Percentiles rank a stretch among this genome's conserved stretches.
phyloP scores from a whole-genome alignment of 92 coral and sea anemone species.

The Pocillopora meandrina region DNA sequence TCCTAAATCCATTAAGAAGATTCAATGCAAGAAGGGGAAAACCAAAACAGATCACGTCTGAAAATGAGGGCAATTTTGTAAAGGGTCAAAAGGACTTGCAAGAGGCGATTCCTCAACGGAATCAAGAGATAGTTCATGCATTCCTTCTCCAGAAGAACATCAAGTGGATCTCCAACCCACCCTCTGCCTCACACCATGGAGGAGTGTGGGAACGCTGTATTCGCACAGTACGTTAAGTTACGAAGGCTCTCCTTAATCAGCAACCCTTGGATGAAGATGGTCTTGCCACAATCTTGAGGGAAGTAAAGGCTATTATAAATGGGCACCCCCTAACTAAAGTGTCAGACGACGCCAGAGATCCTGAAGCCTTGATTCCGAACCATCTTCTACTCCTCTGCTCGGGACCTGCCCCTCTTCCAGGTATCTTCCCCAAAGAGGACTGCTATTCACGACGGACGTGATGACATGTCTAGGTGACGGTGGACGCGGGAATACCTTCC shows the following conservation, averaged over 20 bases:
- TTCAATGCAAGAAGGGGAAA: constrained; percentile 42
- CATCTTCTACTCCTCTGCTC: constrained; percentile 58
- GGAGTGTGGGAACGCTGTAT: not conserved
- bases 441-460: constrained; percentile 46
- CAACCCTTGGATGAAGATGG: constrained; percentile 66
- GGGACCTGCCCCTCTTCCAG: constrained; percentile 58
- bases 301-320: constrained; percentile 52
- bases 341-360: constrained; percentile 23
- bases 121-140: constrained; percentile 39
- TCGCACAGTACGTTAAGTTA: constrained; percentile 61
- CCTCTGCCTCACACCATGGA: no score
- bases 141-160: constrained; percentile 41
- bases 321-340: constrained; percentile 51
- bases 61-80: constrained; percentile 43
- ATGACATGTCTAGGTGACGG: constrained; percentile 67
- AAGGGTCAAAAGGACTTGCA: constrained; percentile 29
- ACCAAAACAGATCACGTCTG: constrained; percentile 36
- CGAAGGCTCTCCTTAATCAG: constrained; percentile 54
- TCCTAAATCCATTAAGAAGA: constrained; percentile 32
- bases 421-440: constrained; percentile 44
- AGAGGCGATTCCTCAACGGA: constrained; percentile 31
- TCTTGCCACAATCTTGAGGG: constrained; percentile 52
- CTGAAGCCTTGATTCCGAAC: constrained; percentile 51
- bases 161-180: not conserved
- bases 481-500: constrained; percentile 69